These are phyloP conservation scores for Taenaris catops DNA, from an alignment of 2,888 invertebrate genomes.

Conservation along the genomic window DNA sequence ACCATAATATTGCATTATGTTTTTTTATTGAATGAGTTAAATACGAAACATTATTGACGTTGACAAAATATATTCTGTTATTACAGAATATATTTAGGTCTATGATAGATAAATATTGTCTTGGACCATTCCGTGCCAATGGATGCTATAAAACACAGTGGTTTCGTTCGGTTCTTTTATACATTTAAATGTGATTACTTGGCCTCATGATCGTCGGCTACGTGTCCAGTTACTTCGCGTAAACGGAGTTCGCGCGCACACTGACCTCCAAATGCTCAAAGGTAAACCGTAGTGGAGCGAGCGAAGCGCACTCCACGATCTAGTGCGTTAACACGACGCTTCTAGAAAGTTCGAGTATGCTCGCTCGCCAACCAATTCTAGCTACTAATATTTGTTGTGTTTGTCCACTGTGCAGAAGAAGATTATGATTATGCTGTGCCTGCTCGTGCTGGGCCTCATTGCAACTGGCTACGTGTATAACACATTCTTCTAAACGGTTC, in stretches of 20 bases:
- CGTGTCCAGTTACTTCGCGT: conserved; percentile 81
- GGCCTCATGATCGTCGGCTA: conserved; percentile 88
- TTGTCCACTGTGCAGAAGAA: conserved; percentile 90
- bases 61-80: too few species aligned
- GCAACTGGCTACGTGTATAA: conserved; percentile 77
- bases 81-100: too few species aligned
- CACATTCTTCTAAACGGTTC: conserved; percentile 71
- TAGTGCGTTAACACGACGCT: conserved; percentile 10
- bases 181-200: too few species aligned
- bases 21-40: too few species aligned
- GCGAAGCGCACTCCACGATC: conserved; percentile 30
- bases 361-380: conserved; percentile 49
- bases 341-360: conserved; percentile 23
- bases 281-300: conserved; percentile 55
- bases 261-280: conserved; percentile 58
- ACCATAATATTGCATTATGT: too few species aligned
- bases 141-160: too few species aligned
- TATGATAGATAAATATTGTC: too few species aligned
- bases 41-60: too few species aligned
- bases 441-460: conserved; percentile 89
- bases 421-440: conserved; percentile 95
- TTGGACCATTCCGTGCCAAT: too few species aligned
- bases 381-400: conserved; percentile 68
- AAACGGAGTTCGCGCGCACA: conserved; percentile 42
- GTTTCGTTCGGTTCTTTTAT: too few species aligned